Percentiles rank a stretch among this genome's conserved stretches.
Evolutionary conservation across 2,797 vertebrate species (phyloP).

Genomic region (Neosilurus hyrtlii): DNA sequence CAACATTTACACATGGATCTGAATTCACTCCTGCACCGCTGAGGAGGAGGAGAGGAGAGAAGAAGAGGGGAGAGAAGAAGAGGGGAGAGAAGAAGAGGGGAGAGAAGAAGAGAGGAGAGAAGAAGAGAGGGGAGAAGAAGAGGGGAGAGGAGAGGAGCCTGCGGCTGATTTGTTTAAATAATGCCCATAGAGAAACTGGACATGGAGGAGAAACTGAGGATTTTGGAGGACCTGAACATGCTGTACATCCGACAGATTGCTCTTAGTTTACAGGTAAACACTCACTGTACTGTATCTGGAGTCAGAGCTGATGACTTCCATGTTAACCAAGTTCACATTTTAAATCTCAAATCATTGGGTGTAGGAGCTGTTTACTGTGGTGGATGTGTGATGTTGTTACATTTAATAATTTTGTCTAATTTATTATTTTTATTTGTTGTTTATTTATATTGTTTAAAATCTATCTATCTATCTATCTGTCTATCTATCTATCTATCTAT

Average conservation of each 20-base stretch:
- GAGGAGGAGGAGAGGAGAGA: conserved; percentile 27
- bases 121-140: no score
- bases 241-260: conserved; percentile 97
- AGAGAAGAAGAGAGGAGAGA: no score
- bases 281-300: no score
- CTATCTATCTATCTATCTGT: no score
- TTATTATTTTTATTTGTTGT: neutral
- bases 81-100: no score
- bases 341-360: conserved; percentile 8
- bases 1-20: neutral
- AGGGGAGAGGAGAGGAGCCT: no score
- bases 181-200: conserved; percentile 75
- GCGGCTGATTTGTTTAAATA: no score
- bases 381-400: conserved; percentile 13
- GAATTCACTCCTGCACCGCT: conserved; percentile 1
- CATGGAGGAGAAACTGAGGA: conserved; percentile 90
- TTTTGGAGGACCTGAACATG: conserved; percentile 95
- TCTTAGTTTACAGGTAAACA: conserved; percentile 86
- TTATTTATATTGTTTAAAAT: no score
- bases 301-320: no score
- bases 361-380: conserved; percentile 15
- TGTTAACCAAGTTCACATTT: neutral
- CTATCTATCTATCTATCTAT: no score
- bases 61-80: no score
- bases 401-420: neutral